These are phyloP conservation scores for Cariama cristata DNA, from an alignment of 2,113 vertebrate species.

Conservation along the genomic window DNA sequence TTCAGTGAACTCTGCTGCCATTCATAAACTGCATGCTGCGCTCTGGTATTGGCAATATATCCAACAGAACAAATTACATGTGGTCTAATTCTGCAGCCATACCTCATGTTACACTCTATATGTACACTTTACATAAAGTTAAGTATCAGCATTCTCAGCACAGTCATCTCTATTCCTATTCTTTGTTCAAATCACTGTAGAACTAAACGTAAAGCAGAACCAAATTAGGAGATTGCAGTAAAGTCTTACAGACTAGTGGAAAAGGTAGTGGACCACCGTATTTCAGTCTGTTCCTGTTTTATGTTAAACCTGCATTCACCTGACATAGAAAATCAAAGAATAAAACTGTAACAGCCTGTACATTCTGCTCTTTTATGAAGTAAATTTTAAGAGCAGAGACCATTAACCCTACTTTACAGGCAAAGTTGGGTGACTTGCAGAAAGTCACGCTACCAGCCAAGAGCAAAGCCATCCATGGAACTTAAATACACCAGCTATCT, in stretches of 20 bases:
- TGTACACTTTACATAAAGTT: background rate
- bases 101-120: background rate
- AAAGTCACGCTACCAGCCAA: background rate
- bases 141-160: background rate
- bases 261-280: background rate
- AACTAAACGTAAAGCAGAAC: background rate
- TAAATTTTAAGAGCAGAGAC: background rate
- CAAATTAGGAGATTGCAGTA: background rate
- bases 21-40: background rate
- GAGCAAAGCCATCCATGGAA: background rate
- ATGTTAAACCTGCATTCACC: background rate
- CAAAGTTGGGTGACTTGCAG: background rate
- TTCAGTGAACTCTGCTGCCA: background rate
- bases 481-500: background rate
- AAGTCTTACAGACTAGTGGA: background rate
- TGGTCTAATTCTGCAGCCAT: background rate
- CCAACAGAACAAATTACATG: background rate
- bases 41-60: fast-evolving
- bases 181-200: background rate
- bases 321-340: background rate
- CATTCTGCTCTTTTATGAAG: background rate
- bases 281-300: background rate
- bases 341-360: background rate
- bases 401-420: background rate
- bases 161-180: background rate